Base-by-base conservation (phyloP, 2,888 invertebrate species). In the Rhagium mordax region DNA sequence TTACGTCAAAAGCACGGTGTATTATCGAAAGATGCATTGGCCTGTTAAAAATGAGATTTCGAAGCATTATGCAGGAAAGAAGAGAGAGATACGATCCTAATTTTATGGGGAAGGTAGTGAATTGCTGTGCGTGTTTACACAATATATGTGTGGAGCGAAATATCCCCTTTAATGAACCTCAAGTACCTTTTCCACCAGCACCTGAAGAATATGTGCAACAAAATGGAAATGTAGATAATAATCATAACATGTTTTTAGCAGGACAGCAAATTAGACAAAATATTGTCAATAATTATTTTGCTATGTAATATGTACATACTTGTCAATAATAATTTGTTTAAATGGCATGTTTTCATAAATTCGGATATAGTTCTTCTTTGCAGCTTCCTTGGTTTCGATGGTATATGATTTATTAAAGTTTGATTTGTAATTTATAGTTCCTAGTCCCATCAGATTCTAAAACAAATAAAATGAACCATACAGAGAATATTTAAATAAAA, bases 61-160 rank as follows among this genome's bases (percentile, higher is more conserved):
- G 74, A 5, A 71, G 74, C 41, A n/a, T 73, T 21, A 10, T 65
- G n/a, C 53, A 71, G 18, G 70, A 73, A 41, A 64, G 70, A 65
- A 55, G 41, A n/a, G 64, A 60, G 10, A 10, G 70, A 18, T 73
- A 73, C 71, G 47, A 57, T 15, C 73, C 73, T 20, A n/a, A 4
- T n/a, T 55, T 55, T 70, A 65, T 71, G 16, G 70, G 70, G 15
- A 41, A 47, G 6, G 24, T 73, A 6, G 18, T 66, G 6, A 74
- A 64, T 47, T 55, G 53, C 16, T 70, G 70, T 66, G 66, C 66
- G 29, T 53, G 51, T 24, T 71, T 74, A 18, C 66, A 74, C 61
- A 71, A 71, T 61, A 24, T 74, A 33, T 74, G 74, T 71, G 8
- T 73, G n/a, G 59, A 68, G 7, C 16, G 15, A 2, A 61, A 61